Conservation (phyloP, 2,113 vertebrate species). For the Neotragus pygmaeus region DNA sequence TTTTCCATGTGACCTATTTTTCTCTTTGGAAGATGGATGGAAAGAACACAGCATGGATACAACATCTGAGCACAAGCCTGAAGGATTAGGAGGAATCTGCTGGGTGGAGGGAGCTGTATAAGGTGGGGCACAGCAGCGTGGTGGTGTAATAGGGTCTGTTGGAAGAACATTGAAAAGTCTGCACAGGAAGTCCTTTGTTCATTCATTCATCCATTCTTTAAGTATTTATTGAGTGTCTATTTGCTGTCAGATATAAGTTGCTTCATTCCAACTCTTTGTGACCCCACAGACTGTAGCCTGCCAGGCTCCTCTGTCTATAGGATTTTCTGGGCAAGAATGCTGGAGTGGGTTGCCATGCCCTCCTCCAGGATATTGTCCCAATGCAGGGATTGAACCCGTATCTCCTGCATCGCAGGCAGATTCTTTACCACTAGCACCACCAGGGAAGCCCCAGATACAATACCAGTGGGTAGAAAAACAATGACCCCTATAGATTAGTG, state of each 20-base stretch:
- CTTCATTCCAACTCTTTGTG: not conserved
- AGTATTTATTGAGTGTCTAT: not conserved
- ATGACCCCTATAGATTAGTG: not conserved
- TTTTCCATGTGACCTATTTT: not conserved
- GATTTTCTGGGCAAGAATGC: not conserved
- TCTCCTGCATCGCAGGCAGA: not conserved
- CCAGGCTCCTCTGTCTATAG: not conserved
- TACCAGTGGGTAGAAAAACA: not conserved
- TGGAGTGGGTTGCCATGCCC: not conserved
- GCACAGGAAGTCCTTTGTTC: not conserved
- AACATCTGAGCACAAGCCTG: not conserved
- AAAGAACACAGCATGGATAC: not conserved
- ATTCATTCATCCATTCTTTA: not conserved
- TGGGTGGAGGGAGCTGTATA: not conserved
- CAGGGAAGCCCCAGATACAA: not conserved
- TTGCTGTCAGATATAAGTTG: not conserved
- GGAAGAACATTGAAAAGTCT: not conserved
- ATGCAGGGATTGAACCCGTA: accelerated
- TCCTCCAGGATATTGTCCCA: not conserved
- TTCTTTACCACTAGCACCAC: not conserved
- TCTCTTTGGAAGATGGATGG: not conserved
- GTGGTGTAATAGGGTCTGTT: not conserved
- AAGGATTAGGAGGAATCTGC: not conserved
- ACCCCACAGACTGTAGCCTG: not conserved
- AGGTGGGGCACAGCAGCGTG: not conserved